These are phyloP conservation scores for Monodelphis domestica DNA, from an alignment of 2,797 vertebrate genomes.

Conservation along the genomic window DNA sequence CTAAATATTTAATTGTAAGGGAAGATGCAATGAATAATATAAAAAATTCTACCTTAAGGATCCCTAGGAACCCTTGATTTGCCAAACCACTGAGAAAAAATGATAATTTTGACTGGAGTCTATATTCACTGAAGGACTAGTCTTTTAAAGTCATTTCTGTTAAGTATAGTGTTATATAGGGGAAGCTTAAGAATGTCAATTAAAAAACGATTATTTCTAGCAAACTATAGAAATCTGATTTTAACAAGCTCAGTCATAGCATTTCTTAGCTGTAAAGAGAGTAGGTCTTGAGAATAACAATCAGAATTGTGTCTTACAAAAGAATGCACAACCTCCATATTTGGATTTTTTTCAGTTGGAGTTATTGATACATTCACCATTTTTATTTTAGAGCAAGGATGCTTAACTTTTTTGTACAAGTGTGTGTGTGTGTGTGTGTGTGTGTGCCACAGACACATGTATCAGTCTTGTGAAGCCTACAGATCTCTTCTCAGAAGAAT, in stretches of 20 bases:
- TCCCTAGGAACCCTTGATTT: background rate
- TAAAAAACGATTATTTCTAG: constrained; percentile 45
- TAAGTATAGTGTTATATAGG: constrained; percentile 47
- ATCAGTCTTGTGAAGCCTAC: background rate
- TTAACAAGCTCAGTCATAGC: constrained; percentile 9
- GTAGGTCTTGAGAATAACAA: constrained; percentile 40
- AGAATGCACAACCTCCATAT: background rate
- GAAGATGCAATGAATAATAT: constrained; percentile 9
- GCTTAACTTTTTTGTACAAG: background rate
- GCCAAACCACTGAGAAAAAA: background rate
- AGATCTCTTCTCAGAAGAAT: background rate
- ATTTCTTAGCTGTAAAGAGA: constrained; percentile 33
- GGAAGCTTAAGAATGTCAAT: constrained; percentile 32
- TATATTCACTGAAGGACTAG: background rate
- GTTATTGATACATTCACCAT: constrained; percentile 1
- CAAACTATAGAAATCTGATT: constrained; percentile 39
- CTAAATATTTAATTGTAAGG: background rate
- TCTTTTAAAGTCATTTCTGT: background rate
- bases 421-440: no score
- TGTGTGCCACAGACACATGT: background rate
- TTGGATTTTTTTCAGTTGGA: background rate
- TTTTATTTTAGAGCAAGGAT: constrained; percentile 38
- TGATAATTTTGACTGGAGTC: constrained; percentile 42
- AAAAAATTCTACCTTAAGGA: constrained; percentile 35
- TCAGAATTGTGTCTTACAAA: background rate